phyloP scores from a whole-genome alignment of 2,888 invertebrate genomes.

The Athalia cordata region DNA sequence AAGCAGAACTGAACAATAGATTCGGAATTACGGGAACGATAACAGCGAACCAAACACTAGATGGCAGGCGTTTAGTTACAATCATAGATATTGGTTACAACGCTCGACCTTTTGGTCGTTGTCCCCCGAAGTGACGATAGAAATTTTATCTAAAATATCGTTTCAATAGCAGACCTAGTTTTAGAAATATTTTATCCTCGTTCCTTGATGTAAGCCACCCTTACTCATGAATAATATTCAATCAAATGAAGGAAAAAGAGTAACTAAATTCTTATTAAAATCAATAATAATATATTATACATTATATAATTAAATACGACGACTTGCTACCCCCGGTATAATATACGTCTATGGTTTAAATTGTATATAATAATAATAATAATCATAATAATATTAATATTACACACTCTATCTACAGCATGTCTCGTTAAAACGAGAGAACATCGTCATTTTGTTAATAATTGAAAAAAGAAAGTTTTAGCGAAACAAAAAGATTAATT shows the following conservation, averaged over 20 bases:
- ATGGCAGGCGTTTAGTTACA: too few relatives aligned
- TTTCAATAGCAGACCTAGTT: too few relatives aligned
- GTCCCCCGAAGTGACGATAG: too few relatives aligned
- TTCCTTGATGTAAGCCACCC: neutral
- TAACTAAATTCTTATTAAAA: conserved; percentile 46
- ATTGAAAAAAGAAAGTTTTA: too few relatives aligned
- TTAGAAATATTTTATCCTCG: too few relatives aligned
- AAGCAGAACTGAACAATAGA: too few relatives aligned
- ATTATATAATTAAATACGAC: conserved; percentile 55
- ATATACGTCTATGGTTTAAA: conserved; percentile 9
- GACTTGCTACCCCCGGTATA: conserved; percentile 58
- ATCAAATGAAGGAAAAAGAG: conserved; percentile 42
- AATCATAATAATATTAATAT: conserved; percentile 37
- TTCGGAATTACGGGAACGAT: too few relatives aligned
- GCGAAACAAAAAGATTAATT: neutral
- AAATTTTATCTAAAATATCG: too few relatives aligned
- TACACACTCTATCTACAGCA: conserved; percentile 51
- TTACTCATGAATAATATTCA: neutral
- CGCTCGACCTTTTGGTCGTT: too few relatives aligned
- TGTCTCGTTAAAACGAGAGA: conserved; percentile 20
- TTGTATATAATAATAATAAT: conserved; percentile 45
- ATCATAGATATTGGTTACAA: too few relatives aligned
- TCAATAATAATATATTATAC: conserved; percentile 46
- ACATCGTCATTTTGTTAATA: neutral
- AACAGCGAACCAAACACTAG: too few relatives aligned